Evolutionary conservation across 2,888 invertebrate species (phyloP).

Genomic region (Aphodius granarius): DNA sequence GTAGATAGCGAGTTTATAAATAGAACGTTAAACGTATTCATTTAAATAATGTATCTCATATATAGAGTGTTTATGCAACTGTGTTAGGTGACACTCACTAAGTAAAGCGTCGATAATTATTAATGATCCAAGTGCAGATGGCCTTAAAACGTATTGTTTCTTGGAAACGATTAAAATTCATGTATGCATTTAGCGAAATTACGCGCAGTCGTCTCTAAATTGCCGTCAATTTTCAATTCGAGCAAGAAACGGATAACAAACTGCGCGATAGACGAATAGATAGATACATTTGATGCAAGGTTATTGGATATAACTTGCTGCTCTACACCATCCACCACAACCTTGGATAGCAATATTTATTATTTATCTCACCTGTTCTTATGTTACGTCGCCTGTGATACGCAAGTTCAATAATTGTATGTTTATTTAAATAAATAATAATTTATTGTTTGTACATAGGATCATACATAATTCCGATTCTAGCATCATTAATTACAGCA

Average conservation of each 20-base stretch:
- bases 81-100: neutral
- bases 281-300: slow-evolving; percentile 7
- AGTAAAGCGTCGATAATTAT: neutral
- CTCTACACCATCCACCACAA: slow-evolving; percentile 5
- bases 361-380: slow-evolving; percentile 12
- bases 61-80: neutral
- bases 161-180: neutral
- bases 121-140: neutral
- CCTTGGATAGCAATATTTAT: slow-evolving; percentile 10
- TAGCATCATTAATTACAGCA: neutral
- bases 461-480: neutral
- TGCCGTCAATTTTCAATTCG: neutral
- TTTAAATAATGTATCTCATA: neutral
- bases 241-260: neutral
- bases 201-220: neutral
- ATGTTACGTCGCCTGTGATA: slow-evolving; percentile 4
- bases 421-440: no score
- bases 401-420: slow-evolving; percentile 7
- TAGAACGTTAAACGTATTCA: neutral
- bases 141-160: neutral
- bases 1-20: neutral
- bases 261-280: slow-evolving; percentile 3
- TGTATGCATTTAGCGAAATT: neutral
- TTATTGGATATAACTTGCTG: slow-evolving; percentile 7
- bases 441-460: neutral